Conservation (phyloP, 2,113 vertebrate species). For the Cryptomyrus ogoouensis region DNA sequence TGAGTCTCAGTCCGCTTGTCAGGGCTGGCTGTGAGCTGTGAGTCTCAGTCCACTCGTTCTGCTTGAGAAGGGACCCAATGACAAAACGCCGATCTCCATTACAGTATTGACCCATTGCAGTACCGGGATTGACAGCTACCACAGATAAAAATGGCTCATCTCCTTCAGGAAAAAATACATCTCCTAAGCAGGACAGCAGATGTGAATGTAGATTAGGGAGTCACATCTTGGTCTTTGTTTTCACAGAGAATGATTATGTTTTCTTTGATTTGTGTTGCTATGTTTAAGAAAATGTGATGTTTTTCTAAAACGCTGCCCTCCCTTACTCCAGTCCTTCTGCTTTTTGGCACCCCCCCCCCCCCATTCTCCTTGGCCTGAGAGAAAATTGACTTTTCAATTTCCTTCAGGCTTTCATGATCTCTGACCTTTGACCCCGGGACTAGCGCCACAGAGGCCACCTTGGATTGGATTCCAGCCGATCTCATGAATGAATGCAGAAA, state of each 20-base stretch:
- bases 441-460: neutral
- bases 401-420: neutral
- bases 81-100: slow-evolving; percentile 26
- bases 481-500: neutral
- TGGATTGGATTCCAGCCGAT: slow-evolving; percentile 16
- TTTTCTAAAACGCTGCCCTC: neutral
- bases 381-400: slow-evolving; percentile 19
- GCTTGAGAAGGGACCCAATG: neutral
- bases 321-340: neutral
- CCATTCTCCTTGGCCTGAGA: neutral
- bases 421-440: neutral
- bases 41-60: neutral
- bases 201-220: neutral
- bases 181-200: neutral
- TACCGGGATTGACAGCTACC: neutral
- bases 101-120: slow-evolving; percentile 49
- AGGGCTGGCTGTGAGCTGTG: no score
- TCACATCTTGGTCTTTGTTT: neutral
- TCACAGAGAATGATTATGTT: neutral
- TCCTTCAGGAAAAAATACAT: neutral
- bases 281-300: neutral
- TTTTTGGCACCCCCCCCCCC: neutral
- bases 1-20: no score
- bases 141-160: neutral
- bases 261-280: neutral